Evolutionary conservation across 1,140 invertebrate species (phyloP), one percentile per base, ranked within the genome.

Genomic region (Schlechtendalia chinensis): DNA sequence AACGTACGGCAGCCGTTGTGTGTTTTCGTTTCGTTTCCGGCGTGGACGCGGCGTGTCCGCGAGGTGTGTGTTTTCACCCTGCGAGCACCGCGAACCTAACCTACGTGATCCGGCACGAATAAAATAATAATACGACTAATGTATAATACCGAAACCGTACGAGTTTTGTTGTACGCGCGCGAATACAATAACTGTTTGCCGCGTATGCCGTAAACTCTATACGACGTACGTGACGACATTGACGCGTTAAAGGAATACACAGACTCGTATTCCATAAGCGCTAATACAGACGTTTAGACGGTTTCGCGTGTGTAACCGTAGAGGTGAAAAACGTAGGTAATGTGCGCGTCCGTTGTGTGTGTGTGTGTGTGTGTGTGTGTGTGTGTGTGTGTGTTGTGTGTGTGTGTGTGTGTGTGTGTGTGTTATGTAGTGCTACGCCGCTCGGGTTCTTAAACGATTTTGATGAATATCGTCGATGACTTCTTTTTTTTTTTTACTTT

Each of bases 51-150:
- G n/a, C n/a, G n/a, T n/a, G n/a, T n/a, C n/a, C n/a, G n/a, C n/a
- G n/a, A n/a, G n/a, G n/a, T n/a, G n/a, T n/a, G n/a, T n/a, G n/a
- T n/a, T n/a, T n/a, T n/a, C n/a, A n/a, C n/a, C n/a, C n/a, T n/a
- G n/a, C n/a, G n/a, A n/a, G n/a, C n/a, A n/a, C n/a, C n/a, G n/a
- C n/a, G n/a, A n/a, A n/a, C n/a, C n/a, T n/a, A n/a, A n/a, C n/a
- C n/a, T n/a, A n/a, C n/a, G n/a, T n/a, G n/a, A n/a, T n/a, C n/a
- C n/a, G n/a, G 29, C 29, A 63, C 27, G 59, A 63, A 63, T 16
- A 63, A 63, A 63, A 63, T 27, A 63, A 63, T 63, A 63, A 63
- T 63, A 32, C 59, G 59, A n/a, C n/a, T n/a, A n/a, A n/a, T n/a
- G n/a, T 32, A 63, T 17, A 63, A 59, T 59, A 6, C 24, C 5